Percentiles rank a stretch among this genome's conserved stretches.
Conservation (phyloP, 1,140 invertebrate species). For the Bombus impatiens region DNA sequence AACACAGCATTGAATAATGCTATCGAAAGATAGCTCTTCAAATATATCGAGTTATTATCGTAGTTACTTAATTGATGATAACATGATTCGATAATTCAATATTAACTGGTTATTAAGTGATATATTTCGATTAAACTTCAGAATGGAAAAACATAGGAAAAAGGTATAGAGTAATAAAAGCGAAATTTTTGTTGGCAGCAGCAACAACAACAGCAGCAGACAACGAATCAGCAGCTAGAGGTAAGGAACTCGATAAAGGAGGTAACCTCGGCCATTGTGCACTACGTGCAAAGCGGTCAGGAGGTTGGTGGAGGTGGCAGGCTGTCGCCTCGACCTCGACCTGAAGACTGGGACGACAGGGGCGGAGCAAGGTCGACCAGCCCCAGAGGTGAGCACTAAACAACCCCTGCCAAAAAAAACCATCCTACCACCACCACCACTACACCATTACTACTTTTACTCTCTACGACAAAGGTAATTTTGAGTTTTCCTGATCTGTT, state of each 20-base stretch:
- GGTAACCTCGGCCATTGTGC: constrained; percentile 95
- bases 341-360: constrained; percentile 80
- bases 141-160: background rate
- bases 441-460: constrained; percentile 77
- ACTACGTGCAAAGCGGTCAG: constrained; percentile 91
- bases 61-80: background rate
- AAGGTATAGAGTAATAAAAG: background rate
- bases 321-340: constrained; percentile 79
- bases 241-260: constrained; percentile 95
- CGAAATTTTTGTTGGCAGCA: constrained; percentile 30
- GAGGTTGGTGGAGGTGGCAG: constrained; percentile 81
- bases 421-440: constrained; percentile 67
- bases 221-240: constrained; percentile 86
- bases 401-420: constrained; percentile 68
- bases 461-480: constrained; percentile 80
- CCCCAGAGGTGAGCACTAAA: constrained; percentile 83
- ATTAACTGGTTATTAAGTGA: too few relatives aligned
- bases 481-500: constrained; percentile 73
- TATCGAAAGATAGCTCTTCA: background rate
- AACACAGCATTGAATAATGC: background rate
- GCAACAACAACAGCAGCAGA: constrained; percentile 71
- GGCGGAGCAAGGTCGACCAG: constrained; percentile 80
- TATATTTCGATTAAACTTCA: background rate
- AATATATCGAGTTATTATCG: background rate
- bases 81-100: background rate